Base-by-base conservation (phyloP, 2,113 vertebrate genomes). In the Poeciliopsis occidentalis region DNA sequence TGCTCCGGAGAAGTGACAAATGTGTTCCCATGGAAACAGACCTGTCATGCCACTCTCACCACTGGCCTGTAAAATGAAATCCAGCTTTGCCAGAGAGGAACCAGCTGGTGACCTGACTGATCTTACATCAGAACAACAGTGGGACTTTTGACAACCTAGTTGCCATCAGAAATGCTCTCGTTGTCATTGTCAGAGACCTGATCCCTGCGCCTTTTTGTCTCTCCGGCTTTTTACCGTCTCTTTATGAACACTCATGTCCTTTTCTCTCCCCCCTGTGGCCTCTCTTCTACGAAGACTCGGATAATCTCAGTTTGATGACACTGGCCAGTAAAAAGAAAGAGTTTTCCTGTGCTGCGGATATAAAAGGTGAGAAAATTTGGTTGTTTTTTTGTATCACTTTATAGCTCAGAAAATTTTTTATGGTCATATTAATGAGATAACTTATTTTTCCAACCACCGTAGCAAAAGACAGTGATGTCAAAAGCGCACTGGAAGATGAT, bases 21-120 rank as follows among this genome's bases (percentile, higher is more conserved):
- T 64, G 75, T 66, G 92, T 94, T 91, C 68, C 90, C 92, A 94
- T 92, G 88, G 93, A 91, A 92, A 94, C 90, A 87, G 88, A 85
- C 82, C 79, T 86, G 85, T 88, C 89, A 87, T 30, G 82, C 62
- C 80, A 78, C 76, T 87, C 87, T 91, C 91, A 88, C 80, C 27
- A 29, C 73, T 67, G 88, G 86, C 78, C 82, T 87, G 88, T 90
- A 87, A 87, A 87, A 82, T 78, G 78, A 78, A 82, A 90, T 74
- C 83, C 80, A 76, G 85, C 85, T 79, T 79, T 69, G 72, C 62
- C 84, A 80, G 86, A 90, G 78, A 85, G 74, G 78, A 89, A 82
- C 78, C 92, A 90, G 91, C 90, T 92, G 92, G 85, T 89, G 87
- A 91, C 88, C 91, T 73, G 80, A 90, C 86, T 89, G 81, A 90